These are phyloP conservation scores for Heliocidaris erythrogramma DNA, from an alignment of 35 echinoderm and acorn worm genomes.

Conservation along the genomic window DNA sequence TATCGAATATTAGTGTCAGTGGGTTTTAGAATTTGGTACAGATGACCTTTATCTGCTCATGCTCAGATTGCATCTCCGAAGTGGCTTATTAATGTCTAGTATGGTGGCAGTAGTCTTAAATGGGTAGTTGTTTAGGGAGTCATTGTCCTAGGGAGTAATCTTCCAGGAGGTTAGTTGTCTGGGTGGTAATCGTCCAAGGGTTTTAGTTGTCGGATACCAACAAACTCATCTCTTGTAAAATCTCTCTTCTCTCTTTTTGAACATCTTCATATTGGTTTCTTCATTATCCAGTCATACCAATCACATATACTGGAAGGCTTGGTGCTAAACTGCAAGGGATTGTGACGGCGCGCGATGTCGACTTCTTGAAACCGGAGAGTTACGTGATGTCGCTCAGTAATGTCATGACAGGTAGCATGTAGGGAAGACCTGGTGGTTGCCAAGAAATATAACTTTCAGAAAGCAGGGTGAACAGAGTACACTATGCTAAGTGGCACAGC, in stretches of 20 bases:
- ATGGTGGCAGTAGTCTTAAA: not conserved
- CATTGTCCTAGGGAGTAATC: not conserved
- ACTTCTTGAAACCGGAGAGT: slow-evolving; percentile 82
- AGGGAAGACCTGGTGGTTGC: slow-evolving; percentile 87
- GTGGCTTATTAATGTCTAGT: too few species aligned
- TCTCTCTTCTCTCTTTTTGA: not conserved
- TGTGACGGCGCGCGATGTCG: slow-evolving; percentile 96
- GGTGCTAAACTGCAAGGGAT: slow-evolving; percentile 93
- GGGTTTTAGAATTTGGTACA: too few species aligned
- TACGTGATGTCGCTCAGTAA: slow-evolving; percentile 64
- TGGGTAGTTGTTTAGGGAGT: not conserved
- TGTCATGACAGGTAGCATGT: slow-evolving; percentile 89
- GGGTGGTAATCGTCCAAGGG: not conserved
- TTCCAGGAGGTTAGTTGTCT: not conserved
- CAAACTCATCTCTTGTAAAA: not conserved
- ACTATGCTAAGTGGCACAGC: not conserved
- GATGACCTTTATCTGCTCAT: too few species aligned
- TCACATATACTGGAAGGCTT: slow-evolving; percentile 82
- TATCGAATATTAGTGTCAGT: too few species aligned
- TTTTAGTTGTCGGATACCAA: not conserved
- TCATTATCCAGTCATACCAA: slow-evolving; percentile 74
- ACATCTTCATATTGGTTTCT: not conserved
- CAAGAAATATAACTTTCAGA: slow-evolving; percentile 80
- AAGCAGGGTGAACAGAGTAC: not conserved
- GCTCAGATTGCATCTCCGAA: too few species aligned